Percentiles rank a stretch among this genome's conserved stretches.
phyloP scores from a whole-genome alignment of 2,113 vertebrate species.

The Pseudorhombus dupliciocellatus region DNA sequence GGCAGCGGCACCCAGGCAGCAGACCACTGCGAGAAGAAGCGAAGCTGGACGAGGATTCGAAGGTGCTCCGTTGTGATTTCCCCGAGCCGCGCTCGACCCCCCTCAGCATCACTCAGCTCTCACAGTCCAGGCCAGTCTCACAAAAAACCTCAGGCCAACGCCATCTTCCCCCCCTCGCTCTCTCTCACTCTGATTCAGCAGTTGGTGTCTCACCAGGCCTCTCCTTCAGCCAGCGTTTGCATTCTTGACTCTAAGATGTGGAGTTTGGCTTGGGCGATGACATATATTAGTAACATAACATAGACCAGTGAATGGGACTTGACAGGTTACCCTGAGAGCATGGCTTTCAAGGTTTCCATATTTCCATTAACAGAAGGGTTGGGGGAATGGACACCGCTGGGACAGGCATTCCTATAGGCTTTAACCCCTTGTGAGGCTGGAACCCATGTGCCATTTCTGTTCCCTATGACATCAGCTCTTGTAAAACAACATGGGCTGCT shows the following conservation, averaged over 20 bases:
- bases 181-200: constrained; percentile 74
- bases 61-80: constrained; percentile 53
- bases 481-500: constrained; percentile 67
- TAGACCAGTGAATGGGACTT: constrained; percentile 77
- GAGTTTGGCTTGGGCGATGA: constrained; percentile 80
- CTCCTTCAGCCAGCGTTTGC: constrained; percentile 69
- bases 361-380: constrained; percentile 70
- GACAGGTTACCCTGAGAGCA: constrained; percentile 79
- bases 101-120: constrained; percentile 70
- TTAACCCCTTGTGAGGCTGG: constrained; percentile 60
- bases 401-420: constrained; percentile 63
- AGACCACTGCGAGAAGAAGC: constrained; percentile 27
- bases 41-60: constrained; percentile 56
- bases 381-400: constrained; percentile 57
- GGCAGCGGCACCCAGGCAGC: constrained; percentile 25
- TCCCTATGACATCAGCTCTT: constrained; percentile 71
- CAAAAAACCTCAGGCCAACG: constrained; percentile 62
- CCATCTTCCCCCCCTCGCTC: constrained; percentile 44
- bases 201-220: constrained; percentile 73
- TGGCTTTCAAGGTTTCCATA: constrained; percentile 80
- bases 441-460: constrained; percentile 25
- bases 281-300: constrained; percentile 81
- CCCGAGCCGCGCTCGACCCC: constrained; percentile 59
- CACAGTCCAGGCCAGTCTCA: constrained; percentile 51
- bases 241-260: constrained; percentile 77